Conservation (phyloP, 2,113 vertebrate species). For the Macrotus californicus region DNA sequence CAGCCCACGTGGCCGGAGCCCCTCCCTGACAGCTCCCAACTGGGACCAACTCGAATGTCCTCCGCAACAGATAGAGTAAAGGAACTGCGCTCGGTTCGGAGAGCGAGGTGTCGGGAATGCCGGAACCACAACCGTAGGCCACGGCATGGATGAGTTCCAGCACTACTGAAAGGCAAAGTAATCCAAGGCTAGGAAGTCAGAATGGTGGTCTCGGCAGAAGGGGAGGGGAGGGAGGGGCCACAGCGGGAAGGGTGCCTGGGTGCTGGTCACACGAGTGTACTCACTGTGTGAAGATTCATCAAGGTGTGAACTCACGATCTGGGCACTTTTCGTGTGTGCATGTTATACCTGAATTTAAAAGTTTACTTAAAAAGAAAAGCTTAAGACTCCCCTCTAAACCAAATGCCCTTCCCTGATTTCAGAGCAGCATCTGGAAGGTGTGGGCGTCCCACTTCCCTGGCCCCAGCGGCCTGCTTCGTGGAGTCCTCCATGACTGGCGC, state of each 20-base stretch:
- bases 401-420: background rate
- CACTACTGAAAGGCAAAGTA: background rate
- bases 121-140: background rate
- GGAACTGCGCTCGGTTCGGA: accelerated
- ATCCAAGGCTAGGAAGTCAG: background rate
- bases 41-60: too few species aligned
- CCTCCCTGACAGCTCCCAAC: background rate
- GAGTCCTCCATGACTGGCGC: background rate
- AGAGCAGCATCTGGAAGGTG: background rate
- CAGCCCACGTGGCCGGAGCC: too few species aligned
- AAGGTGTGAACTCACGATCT: accelerated
- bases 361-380: background rate
- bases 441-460: background rate
- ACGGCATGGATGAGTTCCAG: background rate
- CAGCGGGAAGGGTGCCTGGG: background rate
- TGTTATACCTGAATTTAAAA: background rate
- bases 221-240: background rate
- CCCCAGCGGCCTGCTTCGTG: too few species aligned
- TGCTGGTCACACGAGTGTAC: background rate
- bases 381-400: background rate
- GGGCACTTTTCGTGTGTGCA: background rate
- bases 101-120: background rate
- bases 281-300: accelerated
- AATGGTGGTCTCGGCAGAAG: too few species aligned
- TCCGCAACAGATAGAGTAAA: accelerated